Evolutionary conservation across 2,113 vertebrate species (phyloP).

Genomic region (Chaenogobius annularis): DNA sequence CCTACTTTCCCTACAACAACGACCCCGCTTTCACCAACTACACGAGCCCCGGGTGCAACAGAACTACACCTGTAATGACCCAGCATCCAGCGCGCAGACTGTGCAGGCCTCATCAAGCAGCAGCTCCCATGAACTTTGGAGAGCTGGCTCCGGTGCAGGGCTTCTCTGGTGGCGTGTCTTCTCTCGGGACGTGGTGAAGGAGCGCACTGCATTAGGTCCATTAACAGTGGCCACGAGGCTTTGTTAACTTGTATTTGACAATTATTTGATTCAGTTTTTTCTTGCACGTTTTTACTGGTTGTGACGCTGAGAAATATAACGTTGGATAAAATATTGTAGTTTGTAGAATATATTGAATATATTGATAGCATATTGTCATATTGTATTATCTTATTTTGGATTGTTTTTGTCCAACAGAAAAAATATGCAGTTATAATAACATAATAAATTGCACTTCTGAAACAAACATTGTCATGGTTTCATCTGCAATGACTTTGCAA

Average conservation of each 20-base stretch:
- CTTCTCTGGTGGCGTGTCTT: conserved; percentile 84
- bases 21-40: conserved; percentile 88
- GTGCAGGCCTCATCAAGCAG: conserved; percentile 77
- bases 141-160: conserved; percentile 89
- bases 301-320: not conserved
- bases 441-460: conserved; percentile 2
- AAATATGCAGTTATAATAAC: not conserved
- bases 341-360: not conserved
- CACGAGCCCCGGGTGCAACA: conserved; percentile 82
- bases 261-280: conserved; percentile 26
- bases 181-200: conserved; percentile 90
- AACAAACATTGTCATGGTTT: not conserved
- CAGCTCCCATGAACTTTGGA: conserved; percentile 91
- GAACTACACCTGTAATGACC: conserved; percentile 89
- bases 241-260: conserved; percentile 24
- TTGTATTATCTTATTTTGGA: not conserved
- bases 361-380: not conserved
- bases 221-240: not conserved
- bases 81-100: conserved; percentile 75
- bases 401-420: not conserved
- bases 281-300: conserved; percentile 44
- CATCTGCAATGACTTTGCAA: not conserved
- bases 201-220: too few relatives aligned
- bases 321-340: not conserved
- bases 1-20: conserved; percentile 92